Percentiles rank a stretch among this genome's conserved stretches.
Evolutionary conservation across 1,140 invertebrate species (phyloP).

Genomic region (Babylonia areolata): DNA sequence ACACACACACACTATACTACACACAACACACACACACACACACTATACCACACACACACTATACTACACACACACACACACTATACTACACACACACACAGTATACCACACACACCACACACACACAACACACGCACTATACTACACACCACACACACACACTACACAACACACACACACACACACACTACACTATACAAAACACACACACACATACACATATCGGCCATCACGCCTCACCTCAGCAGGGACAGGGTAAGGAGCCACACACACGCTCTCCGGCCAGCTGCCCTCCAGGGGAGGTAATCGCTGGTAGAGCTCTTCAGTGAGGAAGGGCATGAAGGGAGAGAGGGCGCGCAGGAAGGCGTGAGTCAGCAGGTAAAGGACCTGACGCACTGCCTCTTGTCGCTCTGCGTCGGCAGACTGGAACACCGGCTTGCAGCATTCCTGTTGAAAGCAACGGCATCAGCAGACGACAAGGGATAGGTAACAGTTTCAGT

Average conservation of each 20-base stretch:
- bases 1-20: background rate
- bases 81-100: background rate
- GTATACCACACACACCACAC: background rate
- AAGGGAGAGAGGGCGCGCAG: conserved; percentile 67
- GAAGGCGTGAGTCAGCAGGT: conserved; percentile 59
- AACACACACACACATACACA: background rate
- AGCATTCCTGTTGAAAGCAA: conserved; percentile 5
- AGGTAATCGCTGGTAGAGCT: conserved; percentile 68
- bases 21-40: background rate
- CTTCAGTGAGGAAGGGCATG: conserved; percentile 73
- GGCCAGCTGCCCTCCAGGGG: conserved; percentile 36
- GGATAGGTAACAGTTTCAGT: too few species aligned
- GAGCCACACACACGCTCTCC: conserved; percentile 62
- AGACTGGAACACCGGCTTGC: conserved; percentile 79
- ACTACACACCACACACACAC: background rate
- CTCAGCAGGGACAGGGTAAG: conserved; percentile 59
- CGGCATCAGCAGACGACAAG: too few species aligned
- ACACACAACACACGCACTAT: too few species aligned
- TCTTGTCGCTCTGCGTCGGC: conserved; percentile 79
- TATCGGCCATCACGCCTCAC: conserved; percentile 49
- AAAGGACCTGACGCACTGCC: conserved; percentile 63
- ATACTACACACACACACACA: background rate
- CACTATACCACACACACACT: too few species aligned
- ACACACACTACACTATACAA: background rate
- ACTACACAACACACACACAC: conserved; percentile 5